These are phyloP conservation scores for Isichthys henryi DNA, from an alignment of 2,113 vertebrate species.

Conservation along the genomic window DNA sequence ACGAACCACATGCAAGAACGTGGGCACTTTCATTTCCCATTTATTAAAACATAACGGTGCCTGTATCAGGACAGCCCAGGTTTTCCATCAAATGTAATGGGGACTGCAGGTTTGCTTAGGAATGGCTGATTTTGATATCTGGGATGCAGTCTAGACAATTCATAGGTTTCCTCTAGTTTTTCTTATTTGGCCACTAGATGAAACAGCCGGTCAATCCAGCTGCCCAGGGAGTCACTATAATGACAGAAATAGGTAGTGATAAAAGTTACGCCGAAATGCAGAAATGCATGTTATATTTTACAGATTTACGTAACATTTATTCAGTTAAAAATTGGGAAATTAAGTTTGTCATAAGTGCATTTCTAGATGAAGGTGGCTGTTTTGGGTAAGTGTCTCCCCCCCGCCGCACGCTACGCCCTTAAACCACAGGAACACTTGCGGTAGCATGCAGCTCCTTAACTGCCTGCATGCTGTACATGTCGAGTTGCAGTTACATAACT, in stretches of 20 bases:
- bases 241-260: not conserved
- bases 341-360: not conserved
- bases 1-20: not conserved
- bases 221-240: not conserved
- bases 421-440: not conserved
- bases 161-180: not conserved
- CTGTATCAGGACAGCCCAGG: not conserved
- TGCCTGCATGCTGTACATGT: not conserved
- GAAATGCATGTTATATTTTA: not conserved
- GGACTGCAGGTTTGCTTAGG: not conserved
- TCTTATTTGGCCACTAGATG: not conserved
- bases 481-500: not conserved
- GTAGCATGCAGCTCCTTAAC: not conserved
- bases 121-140: not conserved
- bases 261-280: not conserved
- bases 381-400: not conserved
- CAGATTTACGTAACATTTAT: not conserved
- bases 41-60: not conserved
- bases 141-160: not conserved
- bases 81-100: too few species aligned
- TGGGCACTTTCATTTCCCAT: not conserved
- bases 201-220: not conserved
- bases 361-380: not conserved
- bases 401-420: too few species aligned
- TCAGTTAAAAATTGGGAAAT: not conserved